These are phyloP conservation scores for Creontiades dilutus DNA, from an alignment of 2,888 invertebrate genomes.

Conservation along the genomic window DNA sequence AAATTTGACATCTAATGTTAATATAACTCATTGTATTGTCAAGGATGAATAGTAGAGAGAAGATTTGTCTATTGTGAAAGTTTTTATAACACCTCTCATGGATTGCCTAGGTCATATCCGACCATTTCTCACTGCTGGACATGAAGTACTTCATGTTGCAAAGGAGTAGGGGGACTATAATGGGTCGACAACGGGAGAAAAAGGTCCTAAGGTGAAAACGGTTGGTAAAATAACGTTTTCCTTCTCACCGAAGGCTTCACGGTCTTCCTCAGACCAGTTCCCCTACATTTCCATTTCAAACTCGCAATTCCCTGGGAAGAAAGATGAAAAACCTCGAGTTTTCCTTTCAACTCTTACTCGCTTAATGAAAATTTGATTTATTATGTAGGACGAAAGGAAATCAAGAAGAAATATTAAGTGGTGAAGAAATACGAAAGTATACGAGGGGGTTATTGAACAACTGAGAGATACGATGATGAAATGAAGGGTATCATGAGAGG, in stretches of 20 bases:
- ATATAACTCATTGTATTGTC: too few relatives aligned
- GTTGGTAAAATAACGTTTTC: constrained; percentile 27
- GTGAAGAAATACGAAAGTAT: not conserved
- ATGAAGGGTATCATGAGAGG: not conserved
- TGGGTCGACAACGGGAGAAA: not conserved
- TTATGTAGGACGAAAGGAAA: constrained; percentile 12
- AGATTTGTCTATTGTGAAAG: not conserved
- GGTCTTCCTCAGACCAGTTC: not conserved
- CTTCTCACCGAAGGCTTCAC: constrained; percentile 1
- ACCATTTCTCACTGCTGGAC: constrained; percentile 5
- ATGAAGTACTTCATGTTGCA: not conserved
- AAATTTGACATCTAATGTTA: too few relatives aligned
- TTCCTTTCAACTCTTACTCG: constrained; percentile 2
- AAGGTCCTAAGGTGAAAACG: not conserved
- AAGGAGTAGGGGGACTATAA: not conserved
- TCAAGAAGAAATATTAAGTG: constrained; percentile 6
- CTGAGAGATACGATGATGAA: not conserved
- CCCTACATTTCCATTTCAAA: constrained; percentile 23
- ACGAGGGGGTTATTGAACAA: not conserved
- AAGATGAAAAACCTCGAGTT: constrained; percentile 35
- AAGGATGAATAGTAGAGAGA: too few relatives aligned
- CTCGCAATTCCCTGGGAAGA: not conserved
- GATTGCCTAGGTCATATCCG: not conserved
- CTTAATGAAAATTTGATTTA: constrained; percentile 39
- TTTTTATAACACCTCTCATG: not conserved